These are phyloP conservation scores for Grantiella picta DNA, from an alignment of 2,113 vertebrate species.

Conservation along the genomic window DNA sequence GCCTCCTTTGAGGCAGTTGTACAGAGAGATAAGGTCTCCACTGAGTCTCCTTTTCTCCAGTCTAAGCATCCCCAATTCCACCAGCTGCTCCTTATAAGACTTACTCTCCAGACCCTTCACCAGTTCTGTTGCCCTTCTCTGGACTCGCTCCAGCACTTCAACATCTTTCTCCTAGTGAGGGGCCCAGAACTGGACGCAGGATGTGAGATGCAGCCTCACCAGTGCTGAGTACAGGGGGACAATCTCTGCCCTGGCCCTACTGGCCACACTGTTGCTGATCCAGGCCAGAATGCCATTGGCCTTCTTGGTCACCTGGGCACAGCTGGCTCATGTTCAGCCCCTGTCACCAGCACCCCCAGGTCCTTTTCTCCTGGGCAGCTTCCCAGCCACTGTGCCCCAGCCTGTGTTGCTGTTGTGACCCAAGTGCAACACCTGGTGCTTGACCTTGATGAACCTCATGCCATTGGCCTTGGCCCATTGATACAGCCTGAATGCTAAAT, in stretches of 20 bases:
- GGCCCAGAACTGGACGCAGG: background rate
- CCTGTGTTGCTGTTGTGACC: background rate
- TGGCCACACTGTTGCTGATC: background rate
- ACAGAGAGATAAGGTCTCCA: rapidly evolving
- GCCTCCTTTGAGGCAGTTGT: background rate
- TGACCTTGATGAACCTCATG: background rate
- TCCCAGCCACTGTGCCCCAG: background rate
- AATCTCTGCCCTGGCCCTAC: background rate
- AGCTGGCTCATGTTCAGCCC: rapidly evolving
- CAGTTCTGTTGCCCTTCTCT: background rate
- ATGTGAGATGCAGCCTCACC: rapidly evolving
- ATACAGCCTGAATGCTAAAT: background rate
- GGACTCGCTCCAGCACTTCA: background rate
- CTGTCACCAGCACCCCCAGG: background rate
- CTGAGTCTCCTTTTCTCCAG: background rate
- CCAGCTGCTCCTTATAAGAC: background rate
- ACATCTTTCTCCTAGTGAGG: background rate
- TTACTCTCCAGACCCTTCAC: background rate
- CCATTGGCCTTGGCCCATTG: background rate
- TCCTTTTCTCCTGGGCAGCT: background rate
- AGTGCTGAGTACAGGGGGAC: background rate
- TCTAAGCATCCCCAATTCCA: background rate
- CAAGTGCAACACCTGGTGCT: background rate
- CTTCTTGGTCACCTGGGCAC: background rate
- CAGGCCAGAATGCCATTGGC: background rate